Evolutionary conservation across 2,113 vertebrate genomes (phyloP), one percentile per base, ranked within the genome.

Genomic region (Silurus asotus): DNA sequence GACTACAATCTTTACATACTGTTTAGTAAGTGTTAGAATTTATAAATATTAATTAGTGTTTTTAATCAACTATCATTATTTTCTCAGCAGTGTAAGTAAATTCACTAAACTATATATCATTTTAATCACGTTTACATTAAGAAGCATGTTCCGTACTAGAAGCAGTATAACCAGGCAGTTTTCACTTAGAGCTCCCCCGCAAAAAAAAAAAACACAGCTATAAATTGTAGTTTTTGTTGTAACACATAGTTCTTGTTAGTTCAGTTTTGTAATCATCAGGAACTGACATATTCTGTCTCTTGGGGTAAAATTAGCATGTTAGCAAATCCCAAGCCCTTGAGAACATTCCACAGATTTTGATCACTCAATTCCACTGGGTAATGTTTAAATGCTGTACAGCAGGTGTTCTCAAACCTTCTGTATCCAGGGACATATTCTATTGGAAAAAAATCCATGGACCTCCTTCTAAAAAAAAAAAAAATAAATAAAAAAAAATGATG

Each of bases 231-330:
- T 61, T 81, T 48, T 81, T 64, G 19, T 81, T 48, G 79, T 64
- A 62, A 81, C 20, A n/a, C 28, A 45, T 61, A 11, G 17, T 61
- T 81, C 59, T 62, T 64, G 58, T 81, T 48, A 20, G 20, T 81
- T 81, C 79, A 49, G 20, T 53, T 82, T 81, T 82, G 45, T 49
- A 48, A 64, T 64, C 61, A 64, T 81, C 61, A 80, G 77, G 56
- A 80, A 80, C 56, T 80, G 77, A 45, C 56, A 59, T 45, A 45
- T 79, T 58, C 15, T 45, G 79, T 65, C 45, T 65, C 79, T 48
- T 65, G 45, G 59, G 59, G 59, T 62, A 10, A 81, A 64, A 64
- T 81, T 49, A 65, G 19, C 20, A 51, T 59, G n/a, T 59, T 20
- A 79, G 56, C 56, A 79, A 65, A 51, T 81, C 79, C 58, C 45